Base-by-base conservation (phyloP, 2,888 invertebrate species). In the Drosophila gaucha region DNA sequence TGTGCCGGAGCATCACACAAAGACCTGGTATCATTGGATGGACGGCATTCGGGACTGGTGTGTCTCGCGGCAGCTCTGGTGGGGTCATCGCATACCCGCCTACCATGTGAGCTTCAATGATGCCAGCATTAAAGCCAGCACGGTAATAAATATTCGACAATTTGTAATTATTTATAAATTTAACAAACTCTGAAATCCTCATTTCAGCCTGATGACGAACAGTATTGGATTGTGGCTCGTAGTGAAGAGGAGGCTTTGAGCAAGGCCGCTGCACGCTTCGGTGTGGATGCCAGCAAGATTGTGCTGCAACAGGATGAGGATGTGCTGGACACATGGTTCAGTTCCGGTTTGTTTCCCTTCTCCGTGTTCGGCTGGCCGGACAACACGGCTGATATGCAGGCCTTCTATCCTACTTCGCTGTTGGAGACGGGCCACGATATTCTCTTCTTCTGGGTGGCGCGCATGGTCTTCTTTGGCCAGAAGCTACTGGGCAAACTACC, bases 261-360 rank as follows among this genome's bases (percentile, higher is more conserved):
- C 33, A 98, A 97, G 90, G 99, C 99, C 0, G 94, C 95, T 0
- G 91, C 93, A 18, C 95, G 94, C 86, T 96, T 96, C 87, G 91
- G 93, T 0, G 88, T 93, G 0, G 91, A 93, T 2, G 89, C 92
- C 22, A 92, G 94, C 36, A 92, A 93, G 75, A 93, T 95, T 63
- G 90, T 90, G 22, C 92, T 96, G 9, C 90, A 92, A 49, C 95
- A 96, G 91, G 99, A 99, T 90, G 97, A 97, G 39, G 99, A 99
- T 92, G 99, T 99, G 0, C 92, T 99, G 67, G 99, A 99, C 90
- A 99, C 99, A 0, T 99, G 99, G 99, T 99, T 99, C 93, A 99
- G 99, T 0, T 97, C 99, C 0, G 99, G 96, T 0, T 93, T 99
- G 38, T 98, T 99, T 91, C 98, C 99, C 0, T 99, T 99, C 92